Evolutionary conservation across 2,888 invertebrate genomes (phyloP).

Genomic region (Synergus laeviventris): DNA sequence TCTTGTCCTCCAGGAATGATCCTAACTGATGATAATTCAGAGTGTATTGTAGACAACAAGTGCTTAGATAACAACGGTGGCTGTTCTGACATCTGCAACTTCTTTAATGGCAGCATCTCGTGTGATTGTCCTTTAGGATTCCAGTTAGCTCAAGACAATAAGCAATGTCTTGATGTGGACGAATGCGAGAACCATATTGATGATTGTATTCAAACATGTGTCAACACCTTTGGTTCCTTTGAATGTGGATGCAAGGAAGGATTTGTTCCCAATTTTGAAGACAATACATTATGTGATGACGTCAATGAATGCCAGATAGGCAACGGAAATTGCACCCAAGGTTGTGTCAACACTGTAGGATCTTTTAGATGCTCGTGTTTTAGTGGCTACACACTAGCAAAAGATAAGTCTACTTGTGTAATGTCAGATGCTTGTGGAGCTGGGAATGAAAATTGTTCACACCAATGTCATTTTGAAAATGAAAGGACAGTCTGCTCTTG

Average conservation of each 20-base stretch:
- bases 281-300: conserved; percentile 73
- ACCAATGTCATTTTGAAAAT: conserved; percentile 76
- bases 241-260: conserved; percentile 78
- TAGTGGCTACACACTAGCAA: conserved; percentile 67
- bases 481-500: conserved; percentile 77
- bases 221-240: conserved; percentile 76
- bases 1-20: conserved; percentile 75
- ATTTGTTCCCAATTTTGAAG: conserved; percentile 70
- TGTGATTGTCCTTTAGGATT: conserved; percentile 80
- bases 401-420: conserved; percentile 63
- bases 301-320: conserved; percentile 76
- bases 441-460: conserved; percentile 75
- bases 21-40: conserved; percentile 63
- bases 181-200: conserved; percentile 71
- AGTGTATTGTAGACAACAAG: conserved; percentile 78
- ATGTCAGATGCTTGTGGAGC: conserved; percentile 66
- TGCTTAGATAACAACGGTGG: conserved; percentile 75
- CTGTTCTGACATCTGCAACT: conserved; percentile 76
- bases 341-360: conserved; percentile 74
- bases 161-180: conserved; percentile 74
- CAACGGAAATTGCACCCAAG: conserved; percentile 79
- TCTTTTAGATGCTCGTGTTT: conserved; percentile 77
- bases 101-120: conserved; percentile 60
- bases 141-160: conserved; percentile 72
- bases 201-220: conserved; percentile 75